Evolutionary conservation across 2,888 invertebrate species (phyloP).

Genomic region (Sicus ferrugineus): DNA sequence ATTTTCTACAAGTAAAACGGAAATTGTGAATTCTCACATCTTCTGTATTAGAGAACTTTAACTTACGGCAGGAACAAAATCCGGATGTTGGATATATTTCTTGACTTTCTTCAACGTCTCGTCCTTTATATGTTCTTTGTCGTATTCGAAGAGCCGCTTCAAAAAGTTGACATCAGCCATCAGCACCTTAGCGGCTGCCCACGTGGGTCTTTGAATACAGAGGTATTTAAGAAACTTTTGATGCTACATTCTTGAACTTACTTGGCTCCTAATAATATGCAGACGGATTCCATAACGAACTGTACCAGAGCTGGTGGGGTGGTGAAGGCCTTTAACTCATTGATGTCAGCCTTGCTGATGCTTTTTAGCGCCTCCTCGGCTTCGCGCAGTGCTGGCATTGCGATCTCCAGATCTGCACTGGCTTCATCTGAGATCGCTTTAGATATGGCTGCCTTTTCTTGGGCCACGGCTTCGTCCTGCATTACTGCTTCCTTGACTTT

Average conservation of each 20-base stretch:
- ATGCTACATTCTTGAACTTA: conserved; percentile 63
- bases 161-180: conserved; percentile 85
- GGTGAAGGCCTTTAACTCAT: conserved; percentile 87
- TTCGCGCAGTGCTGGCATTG: conserved; percentile 85
- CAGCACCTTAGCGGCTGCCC: conserved; percentile 83
- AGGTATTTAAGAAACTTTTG: neutral
- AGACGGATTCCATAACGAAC: conserved; percentile 92
- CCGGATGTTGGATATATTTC: conserved; percentile 82
- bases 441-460: conserved; percentile 85
- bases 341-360: conserved; percentile 88
- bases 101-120: conserved; percentile 79
- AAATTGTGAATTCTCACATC: conserved; percentile 3
- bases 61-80: conserved; percentile 79
- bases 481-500: conserved; percentile 80
- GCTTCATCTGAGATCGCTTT: conserved; percentile 86
- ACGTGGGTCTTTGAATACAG: conserved; percentile 75
- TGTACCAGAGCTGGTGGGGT: conserved; percentile 87
- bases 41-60: neutral
- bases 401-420: conserved; percentile 85
- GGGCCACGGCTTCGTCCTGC: conserved; percentile 84
- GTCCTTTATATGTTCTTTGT: conserved; percentile 87
- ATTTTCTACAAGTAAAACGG: conserved; percentile 67
- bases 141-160: conserved; percentile 81
- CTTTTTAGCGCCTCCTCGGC: conserved; percentile 85
- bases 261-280: conserved; percentile 83